Percentiles rank a stretch among this genome's conserved stretches.
Conservation (phyloP, 2,113 vertebrate species). For the Desmodus rotundus region DNA sequence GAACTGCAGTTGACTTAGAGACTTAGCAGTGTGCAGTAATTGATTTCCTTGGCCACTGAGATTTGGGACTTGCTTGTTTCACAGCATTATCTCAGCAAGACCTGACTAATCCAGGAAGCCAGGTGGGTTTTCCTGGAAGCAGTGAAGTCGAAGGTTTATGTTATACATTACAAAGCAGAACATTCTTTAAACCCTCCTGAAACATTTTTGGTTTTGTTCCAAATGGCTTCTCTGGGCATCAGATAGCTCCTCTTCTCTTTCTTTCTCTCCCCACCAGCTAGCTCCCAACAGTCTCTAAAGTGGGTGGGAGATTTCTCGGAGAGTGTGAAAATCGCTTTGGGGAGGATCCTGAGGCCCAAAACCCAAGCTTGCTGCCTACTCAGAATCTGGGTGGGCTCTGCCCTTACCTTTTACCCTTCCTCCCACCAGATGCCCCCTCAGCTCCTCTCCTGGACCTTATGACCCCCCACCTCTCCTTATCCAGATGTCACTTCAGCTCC, state of each 20-base stretch:
- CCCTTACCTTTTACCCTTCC: background rate
- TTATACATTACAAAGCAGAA: background rate
- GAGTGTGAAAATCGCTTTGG: background rate
- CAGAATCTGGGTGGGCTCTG: background rate
- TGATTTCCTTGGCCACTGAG: background rate
- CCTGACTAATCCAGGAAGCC: background rate
- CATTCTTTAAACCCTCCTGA: background rate
- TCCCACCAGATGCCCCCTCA: background rate
- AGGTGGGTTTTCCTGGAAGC: background rate
- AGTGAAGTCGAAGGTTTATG: background rate
- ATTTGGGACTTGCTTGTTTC: background rate
- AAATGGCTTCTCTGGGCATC: background rate
- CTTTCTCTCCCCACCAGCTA: background rate
- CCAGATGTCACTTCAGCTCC: background rate
- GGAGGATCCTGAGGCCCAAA: background rate
- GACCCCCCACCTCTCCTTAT: background rate
- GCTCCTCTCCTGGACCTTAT: background rate
- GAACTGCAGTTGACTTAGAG: background rate
- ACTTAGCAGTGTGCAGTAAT: background rate
- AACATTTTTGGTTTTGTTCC: background rate
- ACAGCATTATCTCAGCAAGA: background rate
- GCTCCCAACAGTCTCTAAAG: background rate
- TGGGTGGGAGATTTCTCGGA: background rate
- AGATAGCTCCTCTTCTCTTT: background rate
- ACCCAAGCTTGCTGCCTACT: background rate